phyloP scores from a whole-genome alignment of 2,888 invertebrate genomes.

The Itoplectis maculator region DNA sequence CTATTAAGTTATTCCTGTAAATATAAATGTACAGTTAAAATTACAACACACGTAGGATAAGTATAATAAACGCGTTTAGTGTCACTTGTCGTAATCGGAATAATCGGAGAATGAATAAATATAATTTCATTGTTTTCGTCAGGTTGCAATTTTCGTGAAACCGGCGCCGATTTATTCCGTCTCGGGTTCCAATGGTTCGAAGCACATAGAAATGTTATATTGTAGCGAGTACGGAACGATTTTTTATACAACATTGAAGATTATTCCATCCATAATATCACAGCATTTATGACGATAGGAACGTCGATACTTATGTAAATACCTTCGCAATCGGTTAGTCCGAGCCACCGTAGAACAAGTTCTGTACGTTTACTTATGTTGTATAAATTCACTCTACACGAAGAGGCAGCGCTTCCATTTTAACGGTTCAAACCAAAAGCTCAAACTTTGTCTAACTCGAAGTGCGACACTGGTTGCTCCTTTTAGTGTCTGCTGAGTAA shows the following conservation, averaged over 20 bases:
- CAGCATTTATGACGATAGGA: slow-evolving; percentile 54
- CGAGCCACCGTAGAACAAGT: slow-evolving; percentile 17
- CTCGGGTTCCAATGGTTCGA: background rate
- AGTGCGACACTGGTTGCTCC: slow-evolving; percentile 57
- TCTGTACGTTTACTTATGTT: slow-evolving; percentile 55
- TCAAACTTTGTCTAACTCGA: slow-evolving; percentile 58
- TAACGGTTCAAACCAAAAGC: slow-evolving; percentile 45
- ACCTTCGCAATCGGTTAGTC: slow-evolving; percentile 46
- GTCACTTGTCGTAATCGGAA: slow-evolving; percentile 35
- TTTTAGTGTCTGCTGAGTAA: slow-evolving; percentile 41
- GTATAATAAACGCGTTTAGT: slow-evolving; percentile 26
- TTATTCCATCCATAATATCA: slow-evolving; percentile 63
- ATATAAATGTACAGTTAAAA: slow-evolving; percentile 65
- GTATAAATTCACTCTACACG: slow-evolving; percentile 57
- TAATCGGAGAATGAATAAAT: slow-evolving; percentile 28
- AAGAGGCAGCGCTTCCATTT: slow-evolving; percentile 60
- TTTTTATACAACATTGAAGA: slow-evolving; percentile 55
- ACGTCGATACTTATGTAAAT: slow-evolving; percentile 53
- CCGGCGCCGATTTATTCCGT: background rate
- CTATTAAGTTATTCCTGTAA: slow-evolving; percentile 71
- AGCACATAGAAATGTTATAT: slow-evolving; percentile 6
- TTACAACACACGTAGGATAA: slow-evolving; percentile 39
- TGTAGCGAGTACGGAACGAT: slow-evolving; percentile 14
- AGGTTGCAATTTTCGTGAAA: slow-evolving; percentile 1
- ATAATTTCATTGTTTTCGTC: slow-evolving; percentile 19